Percentiles rank a stretch among this genome's conserved stretches.
phyloP scores from a whole-genome alignment of 2,888 invertebrate species.

The Chrysolina oricalcia region DNA sequence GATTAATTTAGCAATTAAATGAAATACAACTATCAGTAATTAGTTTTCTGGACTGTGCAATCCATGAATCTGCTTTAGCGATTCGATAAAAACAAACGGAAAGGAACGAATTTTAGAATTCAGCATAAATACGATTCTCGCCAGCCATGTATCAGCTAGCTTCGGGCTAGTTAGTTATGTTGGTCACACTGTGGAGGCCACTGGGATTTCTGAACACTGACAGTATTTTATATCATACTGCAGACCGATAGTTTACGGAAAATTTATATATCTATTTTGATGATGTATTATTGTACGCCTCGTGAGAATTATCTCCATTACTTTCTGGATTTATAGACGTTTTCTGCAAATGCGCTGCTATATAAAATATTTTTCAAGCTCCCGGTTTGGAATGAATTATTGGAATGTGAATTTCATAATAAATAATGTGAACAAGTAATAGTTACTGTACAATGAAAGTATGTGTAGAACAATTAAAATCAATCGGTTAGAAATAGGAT shows the following conservation, averaged over 20 bases:
- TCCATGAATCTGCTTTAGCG: slow-evolving; percentile 8
- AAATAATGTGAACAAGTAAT: neutral
- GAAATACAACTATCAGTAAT: slow-evolving; percentile 6
- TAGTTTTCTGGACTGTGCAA: slow-evolving; percentile 3
- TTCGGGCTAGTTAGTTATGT: slow-evolving; percentile 60
- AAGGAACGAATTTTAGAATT: slow-evolving; percentile 40
- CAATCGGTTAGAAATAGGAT: neutral
- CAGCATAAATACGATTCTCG: slow-evolving; percentile 42
- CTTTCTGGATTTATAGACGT: slow-evolving; percentile 48
- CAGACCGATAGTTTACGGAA: slow-evolving; percentile 67
- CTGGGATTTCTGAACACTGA: slow-evolving; percentile 60
- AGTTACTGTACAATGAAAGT: neutral
- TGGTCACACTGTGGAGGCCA: slow-evolving; percentile 60
- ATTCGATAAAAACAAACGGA: slow-evolving; percentile 10
- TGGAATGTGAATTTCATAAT: neutral
- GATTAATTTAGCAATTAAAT: slow-evolving; percentile 10
- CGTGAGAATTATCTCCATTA: slow-evolving; percentile 55
- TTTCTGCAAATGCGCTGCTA: slow-evolving; percentile 19
- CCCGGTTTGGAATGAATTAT: slow-evolving; percentile 1
- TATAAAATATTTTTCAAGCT: slow-evolving; percentile 41
- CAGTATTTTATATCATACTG: slow-evolving; percentile 66
- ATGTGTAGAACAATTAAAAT: neutral
- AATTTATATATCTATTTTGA: slow-evolving; percentile 69
- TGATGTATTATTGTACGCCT: slow-evolving; percentile 63
- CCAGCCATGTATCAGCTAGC: slow-evolving; percentile 57